Evolutionary conservation across 2,797 vertebrate species (phyloP), one percentile per base, ranked within the genome.

Genomic region (Alca torda): DNA sequence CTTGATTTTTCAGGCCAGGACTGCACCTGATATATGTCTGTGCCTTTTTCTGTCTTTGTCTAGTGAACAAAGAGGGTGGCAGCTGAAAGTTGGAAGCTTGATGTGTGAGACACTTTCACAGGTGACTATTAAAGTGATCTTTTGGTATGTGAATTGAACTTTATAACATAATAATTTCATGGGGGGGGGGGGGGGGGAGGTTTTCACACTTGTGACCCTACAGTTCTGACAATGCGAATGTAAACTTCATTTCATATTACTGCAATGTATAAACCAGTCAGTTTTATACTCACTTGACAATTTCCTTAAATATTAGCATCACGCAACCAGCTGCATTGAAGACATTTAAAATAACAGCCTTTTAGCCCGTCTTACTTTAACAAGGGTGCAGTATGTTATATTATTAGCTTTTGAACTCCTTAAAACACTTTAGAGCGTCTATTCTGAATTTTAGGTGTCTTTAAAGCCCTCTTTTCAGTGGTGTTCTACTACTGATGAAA

Each of bases 1-100:
- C 91, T 87, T 95, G 57, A 72, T 84, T 94, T 95, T 95, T 95
- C 93, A 93, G 89, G 45, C 53, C 53, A 90, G 54, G 23, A 50
- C 76, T 86, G 45, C 54, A 86, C n/a, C 51, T 85, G 89, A 94
- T 87, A 57, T 59, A 80, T 15, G 15, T 68, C 78, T 92, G 51
- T 63, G 54, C 11, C 17, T 18, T 75, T 86, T 48, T 74, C 43
- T n/a, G 39, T 90, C 50, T 90, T 78, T 79, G 39, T 93, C 77
- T 87, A 73, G 73, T 15, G 35, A 94, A 89, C 56, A 89, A 84
- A 95, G 63, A 88, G 16, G 13, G 45, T 60, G 68, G 33, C 35
- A 82, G 50, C 54, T 76, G 76, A 76, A 89, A 82, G 51, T 7
- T 84, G 83, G 48, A 78, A 76, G 56, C 46, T 43, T 73, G 31